phyloP scores from a whole-genome alignment of 2,888 invertebrate species.

The Eurytoma adleriae region DNA sequence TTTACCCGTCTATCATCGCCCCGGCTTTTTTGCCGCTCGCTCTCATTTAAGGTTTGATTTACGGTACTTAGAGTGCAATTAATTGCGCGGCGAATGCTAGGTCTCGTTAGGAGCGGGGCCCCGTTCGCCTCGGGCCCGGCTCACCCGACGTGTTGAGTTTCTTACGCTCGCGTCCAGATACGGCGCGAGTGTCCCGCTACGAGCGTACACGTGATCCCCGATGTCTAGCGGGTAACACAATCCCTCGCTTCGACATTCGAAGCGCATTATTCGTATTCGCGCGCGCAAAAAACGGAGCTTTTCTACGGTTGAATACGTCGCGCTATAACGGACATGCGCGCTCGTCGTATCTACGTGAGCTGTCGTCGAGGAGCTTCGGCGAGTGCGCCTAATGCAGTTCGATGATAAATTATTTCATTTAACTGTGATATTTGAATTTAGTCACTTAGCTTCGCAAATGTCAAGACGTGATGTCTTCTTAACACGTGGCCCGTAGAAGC shows the following conservation, averaged over 20 bases:
- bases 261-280: constrained; percentile 32
- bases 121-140: constrained; percentile 56
- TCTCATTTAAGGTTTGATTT: constrained; percentile 67
- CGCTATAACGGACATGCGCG: background rate
- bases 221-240: constrained; percentile 39
- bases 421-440: too few relatives aligned
- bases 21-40: constrained; percentile 38
- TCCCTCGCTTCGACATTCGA: constrained; percentile 23
- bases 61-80: constrained; percentile 63
- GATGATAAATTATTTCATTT: too few relatives aligned
- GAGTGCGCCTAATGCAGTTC: too few relatives aligned
- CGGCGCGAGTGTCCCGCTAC: constrained; percentile 41
- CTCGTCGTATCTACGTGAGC: too few relatives aligned
- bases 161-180: constrained; percentile 51
- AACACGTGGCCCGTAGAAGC: too few relatives aligned
- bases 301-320: background rate
- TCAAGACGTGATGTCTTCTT: too few relatives aligned
- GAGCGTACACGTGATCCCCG: constrained; percentile 25
- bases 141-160: constrained; percentile 61
- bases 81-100: constrained; percentile 60
- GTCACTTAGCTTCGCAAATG: too few relatives aligned
- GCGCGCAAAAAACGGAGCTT: background rate
- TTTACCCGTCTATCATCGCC: constrained; percentile 24
- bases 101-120: constrained; percentile 62
- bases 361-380: too few relatives aligned